phyloP scores from a whole-genome alignment of 2,888 invertebrate genomes.

The Poecilobothrus nobilitatus region DNA sequence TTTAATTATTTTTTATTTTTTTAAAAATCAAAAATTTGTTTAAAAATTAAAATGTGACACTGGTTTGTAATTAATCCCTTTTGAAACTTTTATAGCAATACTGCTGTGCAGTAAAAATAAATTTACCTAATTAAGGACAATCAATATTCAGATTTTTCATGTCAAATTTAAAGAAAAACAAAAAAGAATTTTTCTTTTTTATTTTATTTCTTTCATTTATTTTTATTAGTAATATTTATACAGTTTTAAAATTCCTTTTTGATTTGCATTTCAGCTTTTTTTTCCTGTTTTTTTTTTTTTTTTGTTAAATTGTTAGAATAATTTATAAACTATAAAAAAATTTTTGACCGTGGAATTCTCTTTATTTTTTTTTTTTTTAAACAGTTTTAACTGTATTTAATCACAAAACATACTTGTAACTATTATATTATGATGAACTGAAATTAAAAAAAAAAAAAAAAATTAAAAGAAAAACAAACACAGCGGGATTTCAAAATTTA shows the following conservation, averaged over 20 bases:
- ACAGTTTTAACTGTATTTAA: background rate
- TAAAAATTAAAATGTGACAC: too few species aligned
- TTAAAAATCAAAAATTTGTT: too few species aligned
- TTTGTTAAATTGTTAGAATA: background rate
- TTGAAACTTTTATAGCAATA: too few species aligned
- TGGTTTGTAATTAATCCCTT: too few species aligned
- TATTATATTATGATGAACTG: background rate
- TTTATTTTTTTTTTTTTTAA: background rate
- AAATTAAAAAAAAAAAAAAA: background rate
- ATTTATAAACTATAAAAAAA: background rate
- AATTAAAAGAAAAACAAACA: background rate
- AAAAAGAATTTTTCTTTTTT: too few species aligned
- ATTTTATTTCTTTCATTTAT: too few species aligned
- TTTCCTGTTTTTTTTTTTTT: background rate
- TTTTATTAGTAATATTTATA: too few species aligned
- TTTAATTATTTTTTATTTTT: too few species aligned
- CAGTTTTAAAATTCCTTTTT: too few species aligned
- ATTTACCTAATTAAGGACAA: background rate
- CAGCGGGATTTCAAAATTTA: background rate
- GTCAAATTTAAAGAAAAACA: background rate
- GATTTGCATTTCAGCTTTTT: too few species aligned
- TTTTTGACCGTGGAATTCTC: background rate
- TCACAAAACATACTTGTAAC: background rate
- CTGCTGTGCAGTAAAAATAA: too few species aligned
- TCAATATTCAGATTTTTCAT: constrained; percentile 4